Evolutionary conservation across 64 coral and sea anemone species (phyloP).

Genomic region (Montipora capricornis): DNA sequence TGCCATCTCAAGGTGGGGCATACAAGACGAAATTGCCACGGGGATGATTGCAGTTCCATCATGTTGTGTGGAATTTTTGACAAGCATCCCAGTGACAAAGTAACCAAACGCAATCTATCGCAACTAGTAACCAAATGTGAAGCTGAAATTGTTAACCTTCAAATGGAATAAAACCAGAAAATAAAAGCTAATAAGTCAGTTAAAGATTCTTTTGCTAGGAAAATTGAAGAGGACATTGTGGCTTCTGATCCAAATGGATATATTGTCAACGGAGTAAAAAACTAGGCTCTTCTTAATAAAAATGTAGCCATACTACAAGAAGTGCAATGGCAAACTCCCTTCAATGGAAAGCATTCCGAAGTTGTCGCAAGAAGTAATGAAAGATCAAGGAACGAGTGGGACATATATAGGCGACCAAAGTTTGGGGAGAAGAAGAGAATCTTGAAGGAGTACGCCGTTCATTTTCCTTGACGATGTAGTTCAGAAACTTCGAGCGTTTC

Average conservation of each 20-base stretch:
- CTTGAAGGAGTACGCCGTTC: conserved; percentile 22
- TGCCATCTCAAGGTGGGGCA: too few species aligned
- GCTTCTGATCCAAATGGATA: conserved; percentile 38
- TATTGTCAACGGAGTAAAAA: conserved; percentile 50
- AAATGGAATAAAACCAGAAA: conserved; percentile 44
- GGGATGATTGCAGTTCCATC: too few species aligned
- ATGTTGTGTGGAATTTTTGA: too few species aligned
- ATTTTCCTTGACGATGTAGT: background rate
- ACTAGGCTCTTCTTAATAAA: conserved; percentile 13
- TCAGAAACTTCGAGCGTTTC: too few species aligned
- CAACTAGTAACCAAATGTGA: conserved; percentile 16
- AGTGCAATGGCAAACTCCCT: conserved; percentile 9
- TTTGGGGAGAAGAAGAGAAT: conserved; percentile 11
- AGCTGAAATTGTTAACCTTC: conserved; percentile 16
- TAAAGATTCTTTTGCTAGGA: conserved; percentile 41
- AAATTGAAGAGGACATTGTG: conserved; percentile 47
- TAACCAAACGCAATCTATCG: too few species aligned
- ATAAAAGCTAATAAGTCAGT: conserved; percentile 34
- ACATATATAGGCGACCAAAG: background rate
- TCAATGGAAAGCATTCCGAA: background rate
- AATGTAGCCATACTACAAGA: conserved; percentile 28
- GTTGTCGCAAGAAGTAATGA: conserved; percentile 5
- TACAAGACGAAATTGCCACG: too few species aligned
- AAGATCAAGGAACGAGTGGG: background rate
- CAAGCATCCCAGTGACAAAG: too few species aligned